phyloP scores from a whole-genome alignment of 2,888 invertebrate species.

The Drosophila antonietae region DNA sequence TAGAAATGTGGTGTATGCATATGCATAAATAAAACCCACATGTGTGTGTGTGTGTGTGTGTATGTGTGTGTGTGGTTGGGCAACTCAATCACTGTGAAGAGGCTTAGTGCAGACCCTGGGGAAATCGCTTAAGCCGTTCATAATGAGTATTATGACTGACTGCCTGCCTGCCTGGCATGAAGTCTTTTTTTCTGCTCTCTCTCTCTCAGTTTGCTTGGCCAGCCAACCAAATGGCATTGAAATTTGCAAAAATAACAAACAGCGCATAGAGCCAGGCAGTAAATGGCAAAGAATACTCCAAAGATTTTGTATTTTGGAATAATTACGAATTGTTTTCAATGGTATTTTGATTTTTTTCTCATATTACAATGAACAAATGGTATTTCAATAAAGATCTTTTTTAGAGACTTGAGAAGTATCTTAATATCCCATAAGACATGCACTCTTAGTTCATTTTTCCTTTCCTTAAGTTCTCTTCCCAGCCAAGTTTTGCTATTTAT shows the following conservation, averaged over 20 bases:
- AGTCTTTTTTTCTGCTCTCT: neutral
- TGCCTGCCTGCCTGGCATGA: constrained; percentile 25
- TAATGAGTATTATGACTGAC: constrained; percentile 81
- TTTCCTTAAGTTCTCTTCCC: too few species aligned
- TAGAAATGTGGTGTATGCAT: constrained; percentile 52
- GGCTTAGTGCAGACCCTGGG: constrained; percentile 81
- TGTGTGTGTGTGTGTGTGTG: constrained; percentile 28
- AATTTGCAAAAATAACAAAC: constrained; percentile 37
- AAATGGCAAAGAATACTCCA: constrained; percentile 15
- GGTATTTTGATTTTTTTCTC: neutral
- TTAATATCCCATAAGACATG: too few species aligned
- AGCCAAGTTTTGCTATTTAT: too few species aligned
- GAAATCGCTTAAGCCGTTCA: constrained; percentile 85
- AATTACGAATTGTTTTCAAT: neutral
- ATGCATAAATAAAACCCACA: constrained; percentile 52
- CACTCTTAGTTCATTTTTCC: too few species aligned
- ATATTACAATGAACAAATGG: too few species aligned
- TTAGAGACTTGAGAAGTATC: too few species aligned
- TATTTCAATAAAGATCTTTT: too few species aligned
- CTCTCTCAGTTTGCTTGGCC: constrained; percentile 1
- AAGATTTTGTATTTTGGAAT: neutral
- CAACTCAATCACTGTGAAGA: constrained; percentile 72
- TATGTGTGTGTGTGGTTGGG: constrained; percentile 39
- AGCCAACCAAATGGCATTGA: constrained; percentile 18
- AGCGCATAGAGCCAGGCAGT: constrained; percentile 9